Conservation (phyloP, 2,888 invertebrate species). For the Aricia artaxerxes region DNA sequence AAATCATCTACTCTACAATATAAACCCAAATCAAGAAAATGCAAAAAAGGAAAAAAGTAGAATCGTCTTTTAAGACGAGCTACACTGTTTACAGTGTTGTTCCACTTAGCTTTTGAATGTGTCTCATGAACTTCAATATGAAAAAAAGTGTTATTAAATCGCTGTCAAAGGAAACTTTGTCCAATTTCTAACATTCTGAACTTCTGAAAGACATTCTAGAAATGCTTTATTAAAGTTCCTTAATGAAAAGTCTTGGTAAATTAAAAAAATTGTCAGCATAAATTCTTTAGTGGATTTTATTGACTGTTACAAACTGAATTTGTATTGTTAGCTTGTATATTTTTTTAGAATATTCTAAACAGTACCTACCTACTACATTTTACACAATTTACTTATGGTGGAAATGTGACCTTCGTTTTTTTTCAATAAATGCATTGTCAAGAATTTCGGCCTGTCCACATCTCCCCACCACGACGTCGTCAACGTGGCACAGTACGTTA, state of each 20-base stretch:
- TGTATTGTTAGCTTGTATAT: neutral
- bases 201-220: constrained; percentile 2
- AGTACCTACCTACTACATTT: no score
- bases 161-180: constrained; percentile 11
- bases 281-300: neutral
- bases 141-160: constrained; percentile 18
- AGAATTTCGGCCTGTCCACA: no score
- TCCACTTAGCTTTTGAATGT: neutral
- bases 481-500: no score
- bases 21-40: neutral
- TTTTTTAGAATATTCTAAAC: neutral
- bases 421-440: no score
- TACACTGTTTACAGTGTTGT: neutral
- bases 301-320: neutral
- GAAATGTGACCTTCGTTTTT: no score
- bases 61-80: neutral
- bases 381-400: no score
- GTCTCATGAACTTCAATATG: neutral
- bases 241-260: constrained; percentile 7
- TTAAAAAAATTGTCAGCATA: neutral
- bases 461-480: no score
- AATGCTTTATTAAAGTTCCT: constrained; percentile 13
- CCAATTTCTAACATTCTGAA: constrained; percentile 8
- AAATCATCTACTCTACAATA: neutral
- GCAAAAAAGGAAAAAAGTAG: neutral